Percentiles rank a stretch among this genome's conserved stretches.
These are phyloP conservation scores for Drosophila saltans DNA, from an alignment of 1,140 invertebrate species.

Conservation along the genomic window DNA sequence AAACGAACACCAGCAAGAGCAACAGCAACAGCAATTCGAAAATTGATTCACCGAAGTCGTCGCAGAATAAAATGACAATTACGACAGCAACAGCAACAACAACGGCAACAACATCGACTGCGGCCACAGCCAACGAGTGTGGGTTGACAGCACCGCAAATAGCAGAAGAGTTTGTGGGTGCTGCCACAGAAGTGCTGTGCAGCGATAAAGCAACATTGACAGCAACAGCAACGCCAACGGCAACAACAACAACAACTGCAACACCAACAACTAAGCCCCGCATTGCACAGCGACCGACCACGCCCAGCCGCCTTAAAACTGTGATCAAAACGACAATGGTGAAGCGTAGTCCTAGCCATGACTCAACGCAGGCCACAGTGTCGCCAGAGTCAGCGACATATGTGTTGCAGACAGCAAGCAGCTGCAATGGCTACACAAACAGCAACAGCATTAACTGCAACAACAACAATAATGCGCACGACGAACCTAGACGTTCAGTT, in stretches of 20 bases:
- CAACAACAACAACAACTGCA: constrained; percentile 1
- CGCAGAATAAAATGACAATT: constrained; percentile 82
- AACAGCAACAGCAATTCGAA: constrained; percentile 56
- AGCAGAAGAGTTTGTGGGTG: constrained; percentile 69
- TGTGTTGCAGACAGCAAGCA: constrained; percentile 61
- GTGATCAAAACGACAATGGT: constrained; percentile 83
- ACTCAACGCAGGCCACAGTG: constrained; percentile 65
- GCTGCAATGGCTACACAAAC: constrained; percentile 49
- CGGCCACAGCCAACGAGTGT: constrained; percentile 62
- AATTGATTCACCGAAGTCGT: constrained; percentile 76
- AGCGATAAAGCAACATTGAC: constrained; percentile 77
- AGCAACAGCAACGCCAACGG: constrained; percentile 32
- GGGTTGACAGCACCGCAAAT: constrained; percentile 56
- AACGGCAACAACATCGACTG: constrained; percentile 46
- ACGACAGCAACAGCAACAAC: constrained; percentile 65
- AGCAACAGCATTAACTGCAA: constrained; percentile 20
- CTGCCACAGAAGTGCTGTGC: constrained; percentile 77
- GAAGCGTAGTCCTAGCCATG: constrained; percentile 81
- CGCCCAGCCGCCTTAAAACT: constrained; percentile 81
- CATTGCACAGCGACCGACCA: constrained; percentile 75
- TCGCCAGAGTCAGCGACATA: constrained; percentile 46
- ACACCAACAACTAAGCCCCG: constrained; percentile 66
- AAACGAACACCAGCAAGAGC: constrained; percentile 63
- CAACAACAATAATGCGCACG: constrained; percentile 37
- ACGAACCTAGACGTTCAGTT: constrained; percentile 76